Evolutionary conservation across 2,113 vertebrate genomes (phyloP), one percentile per base, ranked within the genome.

Genomic region (Ia io): DNA sequence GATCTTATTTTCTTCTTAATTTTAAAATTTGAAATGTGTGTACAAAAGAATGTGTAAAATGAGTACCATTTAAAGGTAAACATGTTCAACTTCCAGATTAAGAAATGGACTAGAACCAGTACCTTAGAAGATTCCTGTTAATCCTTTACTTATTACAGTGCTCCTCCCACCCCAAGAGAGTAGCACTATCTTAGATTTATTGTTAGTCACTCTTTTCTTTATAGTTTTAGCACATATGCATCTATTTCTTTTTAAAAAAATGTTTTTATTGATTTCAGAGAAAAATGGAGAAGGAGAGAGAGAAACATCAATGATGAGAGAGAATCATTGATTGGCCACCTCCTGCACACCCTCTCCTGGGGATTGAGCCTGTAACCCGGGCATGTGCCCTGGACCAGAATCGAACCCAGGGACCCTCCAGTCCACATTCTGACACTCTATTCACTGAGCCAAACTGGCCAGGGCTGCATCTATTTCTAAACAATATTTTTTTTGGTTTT

Each of bases 1-100:
- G 40, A 30, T 65, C 83, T 69, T 59, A 69, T 85, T 89, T 40
- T 73, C 13, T 96, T 89, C 14, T 96, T 89, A 79, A 61, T 73
- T 93, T 88, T 53, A 37, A 51, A 84, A 9, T 65, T 89, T 61
- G 35, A 96, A 93, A 67, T 35, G 3, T 59, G 44, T 76, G 1
- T 73, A 65, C 9, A 40, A 85, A 88, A 73, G 47, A 70, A 76
- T 80, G 20, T 74, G 28, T 91, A 88, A 65, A 76, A 49, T 88
- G 90, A 87, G 42, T 87, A 42, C 79, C 13, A 30, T 71, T 88
- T 78, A 79, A 71, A 89, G 42, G 11, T 70, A 83, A 95, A 70
- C 40, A 53, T 12, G 35, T 83, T 88, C 87, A 77, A 32, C 28
- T 90, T 59, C 49, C 37, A 82, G 51, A 65, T 79, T 87, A 65